Evolutionary conservation across 2,113 vertebrate genomes (phyloP).

Genomic region (Scortum barcoo): DNA sequence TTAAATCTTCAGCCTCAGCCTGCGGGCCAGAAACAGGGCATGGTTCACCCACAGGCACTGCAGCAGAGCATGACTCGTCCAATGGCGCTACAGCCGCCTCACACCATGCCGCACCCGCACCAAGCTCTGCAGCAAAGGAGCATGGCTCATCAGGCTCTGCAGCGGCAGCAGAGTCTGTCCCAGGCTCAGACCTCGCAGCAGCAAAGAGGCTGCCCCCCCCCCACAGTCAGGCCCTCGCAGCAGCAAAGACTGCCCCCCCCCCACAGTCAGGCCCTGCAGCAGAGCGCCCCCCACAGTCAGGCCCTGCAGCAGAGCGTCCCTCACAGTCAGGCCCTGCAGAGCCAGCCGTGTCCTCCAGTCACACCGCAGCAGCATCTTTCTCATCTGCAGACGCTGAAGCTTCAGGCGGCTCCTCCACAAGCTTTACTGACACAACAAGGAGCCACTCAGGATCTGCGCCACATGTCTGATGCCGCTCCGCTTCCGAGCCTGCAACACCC

Average conservation of each 20-base stretch:
- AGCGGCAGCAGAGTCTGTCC: constrained; percentile 70
- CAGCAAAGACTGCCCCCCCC: constrained; percentile 68
- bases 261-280: background rate
- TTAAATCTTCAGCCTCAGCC: constrained; percentile 91
- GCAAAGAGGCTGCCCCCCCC: constrained; percentile 65
- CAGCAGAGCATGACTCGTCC: constrained; percentile 61
- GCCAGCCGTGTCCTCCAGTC: constrained; percentile 57
- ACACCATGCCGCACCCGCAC: constrained; percentile 61
- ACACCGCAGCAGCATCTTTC: constrained; percentile 67
- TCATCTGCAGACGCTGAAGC: constrained; percentile 74
- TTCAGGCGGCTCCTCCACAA: constrained; percentile 74
- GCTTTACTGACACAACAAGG: constrained; percentile 85
- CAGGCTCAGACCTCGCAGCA: constrained; percentile 71
- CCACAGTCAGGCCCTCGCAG: constrained; percentile 40
- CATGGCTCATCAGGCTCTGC: constrained; percentile 70
- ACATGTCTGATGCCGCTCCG: constrained; percentile 73
- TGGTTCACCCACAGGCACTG: constrained; percentile 69
- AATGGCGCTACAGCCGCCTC: constrained; percentile 68
- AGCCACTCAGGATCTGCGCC: constrained; percentile 77
- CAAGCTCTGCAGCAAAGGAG: constrained; percentile 69
- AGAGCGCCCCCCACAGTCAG: no score
- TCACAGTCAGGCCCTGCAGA: constrained; percentile 13
- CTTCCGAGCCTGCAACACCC: constrained; percentile 72
- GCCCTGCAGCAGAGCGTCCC: no score
- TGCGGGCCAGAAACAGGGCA: constrained; percentile 70